phyloP scores from a whole-genome alignment of 2,888 invertebrate genomes.

The Epistrophella euchroma region DNA sequence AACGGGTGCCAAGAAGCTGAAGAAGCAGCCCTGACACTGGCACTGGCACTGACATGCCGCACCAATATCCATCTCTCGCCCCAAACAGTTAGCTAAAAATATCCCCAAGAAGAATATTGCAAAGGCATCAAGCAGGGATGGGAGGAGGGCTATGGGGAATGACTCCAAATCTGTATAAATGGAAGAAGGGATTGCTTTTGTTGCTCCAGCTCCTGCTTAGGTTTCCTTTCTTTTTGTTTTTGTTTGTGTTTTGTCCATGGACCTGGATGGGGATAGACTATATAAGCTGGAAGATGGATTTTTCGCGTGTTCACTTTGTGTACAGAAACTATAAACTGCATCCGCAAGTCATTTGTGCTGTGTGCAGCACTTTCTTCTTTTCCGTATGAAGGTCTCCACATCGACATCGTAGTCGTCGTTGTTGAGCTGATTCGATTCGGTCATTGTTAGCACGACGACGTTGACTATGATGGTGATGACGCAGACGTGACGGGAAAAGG shows the following conservation, averaged over 20 bases:
- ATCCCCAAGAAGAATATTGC: conserved; percentile 34
- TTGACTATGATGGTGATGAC: conserved; percentile 33
- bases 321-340: conserved; percentile 73
- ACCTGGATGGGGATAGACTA: conserved; percentile 11
- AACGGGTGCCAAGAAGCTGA: conserved; percentile 70
- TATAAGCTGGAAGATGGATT: conserved; percentile 47
- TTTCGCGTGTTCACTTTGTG: conserved; percentile 64
- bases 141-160: not conserved
- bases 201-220: conserved; percentile 30
- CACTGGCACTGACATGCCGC: conserved; percentile 34
- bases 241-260: not conserved
- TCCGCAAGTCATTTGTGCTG: conserved; percentile 65
- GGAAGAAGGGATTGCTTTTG: conserved; percentile 63
- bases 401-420: not conserved
- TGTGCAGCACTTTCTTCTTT: conserved; percentile 52
- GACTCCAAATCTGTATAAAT: conserved; percentile 56
- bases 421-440: conserved; percentile 26
- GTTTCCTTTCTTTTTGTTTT: not conserved
- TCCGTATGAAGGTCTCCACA: not conserved
- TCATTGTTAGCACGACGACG: conserved; percentile 40
- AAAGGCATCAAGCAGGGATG: not conserved
- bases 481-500: conserved; percentile 60
- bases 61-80: conserved; percentile 67
- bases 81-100: conserved; percentile 73
- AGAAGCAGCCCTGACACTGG: conserved; percentile 38